Evolutionary conservation across 2,888 invertebrate species (phyloP).

Genomic region (Apotomis betuletana): DNA sequence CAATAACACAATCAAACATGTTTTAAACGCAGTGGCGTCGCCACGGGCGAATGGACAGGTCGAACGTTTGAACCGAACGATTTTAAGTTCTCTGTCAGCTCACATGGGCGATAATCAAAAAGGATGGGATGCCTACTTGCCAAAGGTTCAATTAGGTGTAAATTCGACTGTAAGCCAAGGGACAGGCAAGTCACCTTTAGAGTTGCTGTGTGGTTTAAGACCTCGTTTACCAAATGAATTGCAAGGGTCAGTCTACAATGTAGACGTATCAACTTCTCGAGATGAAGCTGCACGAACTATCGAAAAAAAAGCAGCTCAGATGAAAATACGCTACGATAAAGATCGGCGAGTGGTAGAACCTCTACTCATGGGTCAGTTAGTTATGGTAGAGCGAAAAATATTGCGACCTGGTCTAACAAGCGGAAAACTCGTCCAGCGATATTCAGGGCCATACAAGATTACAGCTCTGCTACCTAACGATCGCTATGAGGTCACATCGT

Average conservation of each 20-base stretch:
- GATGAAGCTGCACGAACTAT: neutral
- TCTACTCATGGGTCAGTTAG: too few species aligned
- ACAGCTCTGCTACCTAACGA: too few species aligned
- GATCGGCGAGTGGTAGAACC: too few species aligned
- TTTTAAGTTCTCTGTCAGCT: slow-evolving; percentile 1
- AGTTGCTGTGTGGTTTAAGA: slow-evolving; percentile 36
- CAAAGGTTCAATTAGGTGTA: neutral
- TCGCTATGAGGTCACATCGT: too few species aligned
- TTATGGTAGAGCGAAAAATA: too few species aligned
- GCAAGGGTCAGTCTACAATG: neutral
- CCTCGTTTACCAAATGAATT: slow-evolving; percentile 37
- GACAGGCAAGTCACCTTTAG: slow-evolving; percentile 43
- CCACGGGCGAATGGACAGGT: slow-evolving; percentile 14
- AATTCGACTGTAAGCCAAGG: slow-evolving; percentile 18
- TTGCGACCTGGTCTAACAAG: too few species aligned
- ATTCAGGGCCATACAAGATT: too few species aligned
- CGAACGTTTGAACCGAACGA: slow-evolving; percentile 11
- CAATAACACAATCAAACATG: neutral
- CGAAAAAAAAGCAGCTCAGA: neutral
- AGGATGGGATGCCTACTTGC: slow-evolving; percentile 3
- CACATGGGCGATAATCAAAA: slow-evolving; percentile 39
- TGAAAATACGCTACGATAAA: neutral
- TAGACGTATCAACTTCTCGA: neutral
- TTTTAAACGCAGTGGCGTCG: slow-evolving; percentile 9
- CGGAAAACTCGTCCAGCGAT: too few species aligned